Evolutionary conservation across 2,797 vertebrate genomes (phyloP).

Genomic region (Mareca strepera): DNA sequence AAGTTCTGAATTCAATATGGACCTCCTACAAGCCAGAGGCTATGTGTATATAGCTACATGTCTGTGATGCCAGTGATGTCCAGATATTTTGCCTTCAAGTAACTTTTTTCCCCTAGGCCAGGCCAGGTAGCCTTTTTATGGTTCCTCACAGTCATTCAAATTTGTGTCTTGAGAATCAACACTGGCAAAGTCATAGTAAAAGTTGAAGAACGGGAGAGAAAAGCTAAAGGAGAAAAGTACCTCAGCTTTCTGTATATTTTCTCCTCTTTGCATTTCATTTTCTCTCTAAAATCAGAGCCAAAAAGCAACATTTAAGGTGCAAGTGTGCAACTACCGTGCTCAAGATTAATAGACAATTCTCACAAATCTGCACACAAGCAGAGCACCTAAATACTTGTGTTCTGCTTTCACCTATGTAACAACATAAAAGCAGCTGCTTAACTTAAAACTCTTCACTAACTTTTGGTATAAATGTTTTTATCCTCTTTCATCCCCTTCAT

Average conservation of each 20-base stretch:
- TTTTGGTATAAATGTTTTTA: background rate
- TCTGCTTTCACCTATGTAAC: background rate
- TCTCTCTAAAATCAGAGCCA: background rate
- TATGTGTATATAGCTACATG: background rate
- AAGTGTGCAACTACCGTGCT: background rate
- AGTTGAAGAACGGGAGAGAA: background rate
- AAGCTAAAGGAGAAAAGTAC: background rate
- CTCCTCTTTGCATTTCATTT: background rate
- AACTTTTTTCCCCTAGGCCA: fast-evolving
- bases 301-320: background rate
- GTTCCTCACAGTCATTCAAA: background rate
- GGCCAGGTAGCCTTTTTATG: background rate
- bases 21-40: background rate
- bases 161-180: background rate
- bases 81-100: background rate
- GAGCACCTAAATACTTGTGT: background rate
- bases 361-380: background rate
- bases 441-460: background rate
- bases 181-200: background rate
- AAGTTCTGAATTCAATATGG: background rate
- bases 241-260: background rate
- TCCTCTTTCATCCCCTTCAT: background rate
- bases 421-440: background rate
- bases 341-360: fast-evolving
- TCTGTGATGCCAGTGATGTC: background rate